A percentile compares a stretch with the other conserved stretches of the same genome.
Conservation (phyloP, 2,797 vertebrate species). For the Liparis tanakae region DNA sequence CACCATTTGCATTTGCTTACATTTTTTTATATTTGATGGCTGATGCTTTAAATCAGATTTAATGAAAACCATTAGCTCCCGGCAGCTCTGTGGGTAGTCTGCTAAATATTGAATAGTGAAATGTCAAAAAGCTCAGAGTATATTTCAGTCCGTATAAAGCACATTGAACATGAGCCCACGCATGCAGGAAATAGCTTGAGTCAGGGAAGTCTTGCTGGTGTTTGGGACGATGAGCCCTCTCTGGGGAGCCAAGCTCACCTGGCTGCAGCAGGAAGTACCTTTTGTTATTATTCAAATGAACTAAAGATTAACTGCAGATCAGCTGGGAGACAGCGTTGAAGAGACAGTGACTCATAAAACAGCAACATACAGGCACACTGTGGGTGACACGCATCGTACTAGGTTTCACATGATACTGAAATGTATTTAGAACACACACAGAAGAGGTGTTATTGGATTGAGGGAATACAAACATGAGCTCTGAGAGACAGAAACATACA, state of each 20-base stretch:
- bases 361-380: conserved; percentile 32
- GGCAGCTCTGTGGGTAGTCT: conserved; percentile 22
- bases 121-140: conserved; percentile 43
- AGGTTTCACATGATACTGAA: not conserved
- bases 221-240: conserved; percentile 67
- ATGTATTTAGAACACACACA: not conserved
- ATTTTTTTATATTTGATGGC: conserved; percentile 30
- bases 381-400: not conserved
- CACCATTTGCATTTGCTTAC: conserved; percentile 16
- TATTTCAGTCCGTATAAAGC: conserved; percentile 54
- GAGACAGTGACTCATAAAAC: conserved; percentile 59
- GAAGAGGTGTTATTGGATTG: not conserved
- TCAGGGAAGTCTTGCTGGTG: conserved; percentile 48
- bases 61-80: conserved; percentile 43
- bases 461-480: not conserved
- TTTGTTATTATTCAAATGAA: conserved; percentile 51
- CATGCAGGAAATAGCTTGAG: conserved; percentile 53
- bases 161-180: conserved; percentile 11
- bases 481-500: not conserved
- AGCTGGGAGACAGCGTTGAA: conserved; percentile 55
- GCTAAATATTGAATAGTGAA: conserved; percentile 42
- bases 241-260: conserved; percentile 57
- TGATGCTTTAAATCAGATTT: conserved; percentile 45
- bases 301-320: conserved; percentile 70
- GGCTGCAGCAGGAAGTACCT: conserved; percentile 62